Percentiles rank a stretch among this genome's conserved stretches.
phyloP scores from a whole-genome alignment of 2,113 vertebrate genomes.

The Pseudorectes ferrugineus region DNA sequence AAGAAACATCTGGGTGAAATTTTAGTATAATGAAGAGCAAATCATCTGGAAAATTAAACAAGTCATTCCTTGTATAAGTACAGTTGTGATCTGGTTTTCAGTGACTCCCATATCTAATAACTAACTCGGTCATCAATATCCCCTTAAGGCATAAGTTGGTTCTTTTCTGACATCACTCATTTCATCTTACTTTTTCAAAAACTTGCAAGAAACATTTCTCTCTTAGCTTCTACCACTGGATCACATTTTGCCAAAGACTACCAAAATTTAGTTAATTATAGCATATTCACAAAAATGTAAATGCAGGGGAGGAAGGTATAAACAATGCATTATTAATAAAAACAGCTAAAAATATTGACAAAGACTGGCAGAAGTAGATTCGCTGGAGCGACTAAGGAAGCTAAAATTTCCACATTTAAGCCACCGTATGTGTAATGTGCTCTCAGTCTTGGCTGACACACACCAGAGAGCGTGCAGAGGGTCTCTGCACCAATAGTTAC shows the following conservation, averaged over 20 bases:
- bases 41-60: not conserved
- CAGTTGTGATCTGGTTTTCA: not conserved
- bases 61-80: not conserved
- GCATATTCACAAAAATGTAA: not conserved
- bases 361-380: not conserved
- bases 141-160: accelerated
- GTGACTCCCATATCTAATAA: not conserved
- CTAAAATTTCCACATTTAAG: not conserved
- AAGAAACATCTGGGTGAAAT: not conserved
- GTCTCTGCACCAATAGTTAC: not conserved
- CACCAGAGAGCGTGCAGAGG: not conserved
- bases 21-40: not conserved
- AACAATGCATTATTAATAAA: not conserved
- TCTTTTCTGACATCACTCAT: not conserved
- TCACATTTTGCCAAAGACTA: not conserved
- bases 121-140: not conserved
- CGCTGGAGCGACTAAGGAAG: accelerated
- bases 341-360: not conserved
- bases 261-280: not conserved
- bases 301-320: not conserved
- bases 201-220: not conserved
- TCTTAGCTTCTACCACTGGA: not conserved
- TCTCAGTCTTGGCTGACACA: not conserved
- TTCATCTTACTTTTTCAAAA: not conserved
- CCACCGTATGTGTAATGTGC: not conserved